Percentiles rank a stretch among this genome's conserved stretches.
phyloP scores from a whole-genome alignment of 2,113 vertebrate species.

The Ptychochromis oligacanthus region DNA sequence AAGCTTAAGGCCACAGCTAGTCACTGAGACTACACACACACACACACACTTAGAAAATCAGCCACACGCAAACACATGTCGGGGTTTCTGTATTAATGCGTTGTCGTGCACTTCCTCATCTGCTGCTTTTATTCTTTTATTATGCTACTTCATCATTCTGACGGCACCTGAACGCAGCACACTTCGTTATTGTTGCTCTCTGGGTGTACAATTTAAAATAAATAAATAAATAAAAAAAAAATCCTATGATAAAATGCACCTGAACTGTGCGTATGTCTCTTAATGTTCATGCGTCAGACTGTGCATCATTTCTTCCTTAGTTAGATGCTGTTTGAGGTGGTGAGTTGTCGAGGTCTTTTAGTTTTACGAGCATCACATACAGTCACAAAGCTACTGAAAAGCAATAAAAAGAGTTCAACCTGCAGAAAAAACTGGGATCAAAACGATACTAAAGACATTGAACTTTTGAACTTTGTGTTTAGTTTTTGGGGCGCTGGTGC shows the following conservation, averaged over 20 bases:
- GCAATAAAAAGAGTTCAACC: not conserved
- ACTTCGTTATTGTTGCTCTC: not conserved
- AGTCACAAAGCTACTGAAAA: not conserved
- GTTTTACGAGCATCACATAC: not conserved
- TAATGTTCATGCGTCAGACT: not conserved
- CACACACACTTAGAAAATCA: not conserved
- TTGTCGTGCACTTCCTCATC: slow-evolving; percentile 65
- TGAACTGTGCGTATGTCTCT: not conserved
- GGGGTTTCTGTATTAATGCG: slow-evolving; percentile 55
- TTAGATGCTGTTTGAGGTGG: not conserved
- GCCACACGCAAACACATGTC: slow-evolving; percentile 31
- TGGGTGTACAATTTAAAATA: not conserved
- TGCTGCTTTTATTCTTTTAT: slow-evolving; percentile 50
- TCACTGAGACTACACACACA: slow-evolving; percentile 4
- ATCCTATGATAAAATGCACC: not conserved
- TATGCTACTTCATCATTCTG: slow-evolving; percentile 60
- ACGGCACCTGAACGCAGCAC: slow-evolving; percentile 52
- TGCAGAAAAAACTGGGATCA: not conserved
- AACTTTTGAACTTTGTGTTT: not conserved
- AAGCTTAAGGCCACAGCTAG: slow-evolving; percentile 9
- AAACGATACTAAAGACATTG: not conserved
- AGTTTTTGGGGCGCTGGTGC: not conserved
- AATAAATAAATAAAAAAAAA: no score
- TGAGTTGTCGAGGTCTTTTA: no score
- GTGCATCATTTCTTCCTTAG: not conserved